phyloP scores from a whole-genome alignment of 2,113 vertebrate species.

The Pedetes capensis region DNA sequence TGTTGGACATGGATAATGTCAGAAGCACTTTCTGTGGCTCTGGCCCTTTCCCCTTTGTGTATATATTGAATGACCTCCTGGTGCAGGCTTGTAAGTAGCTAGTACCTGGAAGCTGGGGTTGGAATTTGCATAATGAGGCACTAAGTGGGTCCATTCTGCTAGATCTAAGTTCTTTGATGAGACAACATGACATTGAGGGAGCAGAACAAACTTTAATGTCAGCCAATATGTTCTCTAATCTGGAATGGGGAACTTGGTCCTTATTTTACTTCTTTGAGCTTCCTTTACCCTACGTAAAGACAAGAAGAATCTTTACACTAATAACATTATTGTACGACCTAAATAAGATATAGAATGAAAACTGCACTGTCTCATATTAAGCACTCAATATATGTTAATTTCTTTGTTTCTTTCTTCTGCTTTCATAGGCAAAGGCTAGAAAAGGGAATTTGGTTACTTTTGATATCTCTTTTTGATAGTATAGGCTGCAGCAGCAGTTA shows the following conservation, averaged over 20 bases:
- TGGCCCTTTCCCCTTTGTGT: conserved; percentile 85
- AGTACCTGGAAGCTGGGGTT: background rate
- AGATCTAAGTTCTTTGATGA: background rate
- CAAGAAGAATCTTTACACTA: background rate
- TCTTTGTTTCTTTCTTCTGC: background rate
- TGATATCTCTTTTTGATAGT: background rate
- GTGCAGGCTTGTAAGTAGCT: conserved; percentile 66
- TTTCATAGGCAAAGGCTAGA: conserved; percentile 11
- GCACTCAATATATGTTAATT: background rate
- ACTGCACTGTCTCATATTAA: background rate
- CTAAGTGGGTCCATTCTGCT: background rate
- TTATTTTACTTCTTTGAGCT: background rate
- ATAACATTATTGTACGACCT: background rate
- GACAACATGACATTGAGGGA: background rate
- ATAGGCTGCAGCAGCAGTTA: background rate
- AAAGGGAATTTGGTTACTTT: conserved; percentile 5
- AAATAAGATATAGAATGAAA: background rate
- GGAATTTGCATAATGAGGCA: background rate
- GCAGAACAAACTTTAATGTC: background rate
- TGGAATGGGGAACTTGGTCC: background rate
- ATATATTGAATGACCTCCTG: conserved; percentile 81
- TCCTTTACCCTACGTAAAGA: background rate
- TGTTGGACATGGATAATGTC: conserved; percentile 89
- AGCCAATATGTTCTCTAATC: background rate
- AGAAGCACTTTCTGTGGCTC: conserved; percentile 83